phyloP scores from a whole-genome alignment of 2,113 vertebrate genomes.

The Leptobrachium ailaonicum region DNA sequence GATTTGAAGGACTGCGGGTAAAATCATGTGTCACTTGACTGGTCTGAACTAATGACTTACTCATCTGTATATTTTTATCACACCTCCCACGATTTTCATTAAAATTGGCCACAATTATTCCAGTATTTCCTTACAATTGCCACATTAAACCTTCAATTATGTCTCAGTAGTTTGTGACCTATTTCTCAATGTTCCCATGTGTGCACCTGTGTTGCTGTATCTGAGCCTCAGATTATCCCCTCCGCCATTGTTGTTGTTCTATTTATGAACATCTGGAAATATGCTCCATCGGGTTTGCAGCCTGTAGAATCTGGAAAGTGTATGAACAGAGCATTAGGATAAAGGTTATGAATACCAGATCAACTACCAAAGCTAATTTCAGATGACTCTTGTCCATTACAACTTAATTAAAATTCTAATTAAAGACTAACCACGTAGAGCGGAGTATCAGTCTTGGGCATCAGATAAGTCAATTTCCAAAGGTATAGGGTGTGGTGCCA shows the following conservation, averaged over 20 bases:
- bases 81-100: no score
- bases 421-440: no score
- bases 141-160: neutral
- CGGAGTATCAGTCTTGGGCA: no score
- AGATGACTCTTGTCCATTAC: no score
- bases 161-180: neutral
- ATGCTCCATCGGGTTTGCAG: constrained; percentile 10
- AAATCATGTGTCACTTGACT: no score
- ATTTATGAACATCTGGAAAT: constrained; percentile 24
- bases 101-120: neutral
- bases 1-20: no score
- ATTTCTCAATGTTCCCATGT: neutral
- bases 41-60: no score
- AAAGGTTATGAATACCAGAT: neutral
- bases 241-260: constrained; percentile 7
- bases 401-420: no score
- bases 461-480: no score
- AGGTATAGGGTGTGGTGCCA: no score
- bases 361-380: neutral
- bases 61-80: no score
- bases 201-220: neutral
- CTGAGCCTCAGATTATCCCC: neutral
- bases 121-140: neutral
- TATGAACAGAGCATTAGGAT: neutral
- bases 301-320: constrained; percentile 4